Base-by-base conservation (phyloP, 2,888 invertebrate species). In the Phragmatobia fuliginosa region DNA sequence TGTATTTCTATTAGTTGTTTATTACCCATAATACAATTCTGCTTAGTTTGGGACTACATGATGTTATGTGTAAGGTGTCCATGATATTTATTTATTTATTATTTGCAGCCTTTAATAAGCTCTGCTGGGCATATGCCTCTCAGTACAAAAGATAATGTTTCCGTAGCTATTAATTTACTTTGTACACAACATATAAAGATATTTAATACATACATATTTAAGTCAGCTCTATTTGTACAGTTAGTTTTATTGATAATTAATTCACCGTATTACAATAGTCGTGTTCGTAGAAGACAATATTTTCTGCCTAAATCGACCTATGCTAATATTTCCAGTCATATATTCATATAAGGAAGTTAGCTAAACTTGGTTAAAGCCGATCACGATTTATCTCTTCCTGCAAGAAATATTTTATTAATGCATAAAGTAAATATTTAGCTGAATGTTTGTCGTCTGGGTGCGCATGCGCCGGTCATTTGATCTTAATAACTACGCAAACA, bases 361-460 rank as follows among this genome's bases (percentile, higher is more conserved):
- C 80, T 77, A 76, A 81, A 77, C 77, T 83, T 80, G 81, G 80
- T 62, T 75, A 78, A 76, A 83, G 80, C 70, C 72, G 80, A 86
- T 83, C 82, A 84, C 77, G 74, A 87, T 92, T 92, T 88, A 91
- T 91, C 86, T 88, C 92, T 92, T 92, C 92, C 91, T 90, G 90
- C 79, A 83, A 76, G 79, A 78, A 83, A 85, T 83, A 81, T 87
- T 88, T 88, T 87, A 88, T 85, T 84, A 81, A 58, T 72, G 80
- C 73, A 77, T 78, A 87, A 87, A 79, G 84, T 91, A 90, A 92
- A 92, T 89, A 91, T 79, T 70, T 79, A 73, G 76, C 78, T 84
- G 82, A 80, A 80, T 87, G 83, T 82, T 78, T 79, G 78, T 77
- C 74, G 68, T 75, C 79, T 77, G 70, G 78, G 72, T 76, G 78